Evolutionary conservation across 2,888 invertebrate genomes (phyloP), one percentile per base, ranked within the genome.

Genomic region (Melinaea marsaeus): DNA sequence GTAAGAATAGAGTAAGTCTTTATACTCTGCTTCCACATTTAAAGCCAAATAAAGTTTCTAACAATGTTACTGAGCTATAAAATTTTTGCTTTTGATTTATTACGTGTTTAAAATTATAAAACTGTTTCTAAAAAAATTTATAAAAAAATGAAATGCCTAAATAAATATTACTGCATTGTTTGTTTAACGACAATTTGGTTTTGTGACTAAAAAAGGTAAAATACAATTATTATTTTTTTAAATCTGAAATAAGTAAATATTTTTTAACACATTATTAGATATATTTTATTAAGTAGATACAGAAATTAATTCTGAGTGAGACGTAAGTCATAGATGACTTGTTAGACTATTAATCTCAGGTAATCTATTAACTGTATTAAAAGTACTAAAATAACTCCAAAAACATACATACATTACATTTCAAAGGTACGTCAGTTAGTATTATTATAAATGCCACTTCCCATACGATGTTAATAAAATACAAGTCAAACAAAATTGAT

Each of bases 401-500:
- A 22, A 22, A 22, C 22, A 5, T 9, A 6, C 42, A 42, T 42
- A 3, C 6, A 6, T 9, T 42, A 32, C 51, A 32, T 51, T 22
- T 51, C 51, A 51, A 32, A 32, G 51, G 22, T 32, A 7, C 32
- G 9, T 51, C 32, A 51, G 32, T 32, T 37, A 51, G 37, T 67
- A 64, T 64, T 60, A 62, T n/a, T n/a, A 60, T 54, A 58, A 63
- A 63, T 78, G 73, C 72, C 70, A 71, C 75, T 80, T 81, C 79
- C 79, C 81, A 81, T 79, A 78, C 83, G 81, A 51, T 2, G 22
- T 11, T 67, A 69, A 74, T 74, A 79, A 78, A 73, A 76, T 74
- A 74, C 61, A 70, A 70, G 75, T 75, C 75, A 75, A 76, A 77
- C 72, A 69, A 72, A 79, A 86, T 86, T 87, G 85, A 88, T 80